A percentile compares a stretch with the other conserved stretches of the same genome.
phyloP scores from a whole-genome alignment of 2,797 vertebrate species.

The Trematocara caparti region DNA sequence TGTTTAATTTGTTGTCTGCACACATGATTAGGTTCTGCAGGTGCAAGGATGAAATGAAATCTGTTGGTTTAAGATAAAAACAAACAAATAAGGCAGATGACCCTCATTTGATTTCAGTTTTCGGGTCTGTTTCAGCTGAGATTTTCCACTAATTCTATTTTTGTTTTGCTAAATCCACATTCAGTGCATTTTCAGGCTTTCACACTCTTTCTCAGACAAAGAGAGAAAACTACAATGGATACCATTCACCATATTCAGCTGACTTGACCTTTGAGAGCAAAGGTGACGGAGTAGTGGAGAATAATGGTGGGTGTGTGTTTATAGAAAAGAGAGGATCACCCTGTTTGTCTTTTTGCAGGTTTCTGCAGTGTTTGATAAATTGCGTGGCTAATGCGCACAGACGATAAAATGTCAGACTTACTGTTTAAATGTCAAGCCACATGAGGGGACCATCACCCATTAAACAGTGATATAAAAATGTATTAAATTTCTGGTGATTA shows the following conservation, averaged over 20 bases:
- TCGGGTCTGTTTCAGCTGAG: background rate
- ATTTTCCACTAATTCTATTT: background rate
- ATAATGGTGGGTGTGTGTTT: conserved; percentile 8
- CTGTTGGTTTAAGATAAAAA: conserved; percentile 22
- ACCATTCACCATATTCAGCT: background rate
- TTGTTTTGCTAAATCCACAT: background rate
- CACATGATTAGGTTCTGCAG: background rate
- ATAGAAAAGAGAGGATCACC: background rate
- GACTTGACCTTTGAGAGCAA: conserved; percentile 41
- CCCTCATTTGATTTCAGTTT: background rate
- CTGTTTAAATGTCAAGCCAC: conserved; percentile 33
- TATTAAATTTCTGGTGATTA: background rate
- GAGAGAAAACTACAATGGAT: background rate
- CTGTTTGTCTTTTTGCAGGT: background rate
- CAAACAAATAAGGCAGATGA: background rate
- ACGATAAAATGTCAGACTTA: conserved; percentile 24
- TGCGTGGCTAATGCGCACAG: background rate
- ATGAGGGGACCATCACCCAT: background rate
- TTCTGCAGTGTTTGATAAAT: conserved; percentile 7
- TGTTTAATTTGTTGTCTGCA: background rate
- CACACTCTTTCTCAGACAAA: background rate
- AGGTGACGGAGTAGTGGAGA: background rate
- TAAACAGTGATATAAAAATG: background rate
- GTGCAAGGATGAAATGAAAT: background rate
- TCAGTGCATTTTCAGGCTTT: background rate